Percentiles rank a stretch among this genome's conserved stretches.
phyloP scores from a whole-genome alignment of 2,113 vertebrate species.

The Vidua macroura region DNA sequence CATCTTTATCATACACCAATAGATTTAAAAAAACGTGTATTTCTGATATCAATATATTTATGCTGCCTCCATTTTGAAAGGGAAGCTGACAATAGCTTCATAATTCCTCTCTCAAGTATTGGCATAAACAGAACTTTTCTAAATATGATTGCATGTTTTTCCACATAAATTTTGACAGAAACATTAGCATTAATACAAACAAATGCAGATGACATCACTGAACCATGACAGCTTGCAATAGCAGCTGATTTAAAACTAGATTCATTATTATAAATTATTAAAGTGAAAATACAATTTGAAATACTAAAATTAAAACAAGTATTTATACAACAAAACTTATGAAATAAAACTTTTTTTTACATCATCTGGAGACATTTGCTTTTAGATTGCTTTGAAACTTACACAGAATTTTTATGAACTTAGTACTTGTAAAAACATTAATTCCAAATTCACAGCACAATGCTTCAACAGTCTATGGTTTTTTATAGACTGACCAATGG shows the following conservation, averaged over 20 bases:
- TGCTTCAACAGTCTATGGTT: background rate
- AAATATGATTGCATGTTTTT: slow-evolving; percentile 61
- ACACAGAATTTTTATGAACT: slow-evolving; percentile 45
- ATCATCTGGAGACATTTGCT: slow-evolving; percentile 57
- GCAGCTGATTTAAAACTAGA: slow-evolving; percentile 72
- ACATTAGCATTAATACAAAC: slow-evolving; percentile 68
- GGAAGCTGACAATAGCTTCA: slow-evolving; percentile 85
- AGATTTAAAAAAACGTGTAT: slow-evolving; percentile 69
- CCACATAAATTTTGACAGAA: slow-evolving; percentile 70
- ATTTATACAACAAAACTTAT: slow-evolving; percentile 72
- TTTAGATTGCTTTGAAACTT: slow-evolving; percentile 54
- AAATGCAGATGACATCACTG: slow-evolving; percentile 66
- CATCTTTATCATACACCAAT: slow-evolving; percentile 75
- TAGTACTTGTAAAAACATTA: background rate
- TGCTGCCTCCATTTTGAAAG: slow-evolving; percentile 70
- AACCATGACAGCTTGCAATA: slow-evolving; percentile 70
- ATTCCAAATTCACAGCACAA: slow-evolving; percentile 13
- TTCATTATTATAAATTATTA: slow-evolving; percentile 71
- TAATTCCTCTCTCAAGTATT: slow-evolving; percentile 64
- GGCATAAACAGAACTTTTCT: slow-evolving; percentile 61
- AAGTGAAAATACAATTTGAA: slow-evolving; percentile 71
- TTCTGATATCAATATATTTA: slow-evolving; percentile 73
- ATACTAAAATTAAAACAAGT: slow-evolving; percentile 71
- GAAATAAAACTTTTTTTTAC: slow-evolving; percentile 52
- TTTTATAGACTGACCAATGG: background rate